These are phyloP conservation scores for Pontoporia blainvillei DNA, from an alignment of 2,113 vertebrate species.

Conservation along the genomic window DNA sequence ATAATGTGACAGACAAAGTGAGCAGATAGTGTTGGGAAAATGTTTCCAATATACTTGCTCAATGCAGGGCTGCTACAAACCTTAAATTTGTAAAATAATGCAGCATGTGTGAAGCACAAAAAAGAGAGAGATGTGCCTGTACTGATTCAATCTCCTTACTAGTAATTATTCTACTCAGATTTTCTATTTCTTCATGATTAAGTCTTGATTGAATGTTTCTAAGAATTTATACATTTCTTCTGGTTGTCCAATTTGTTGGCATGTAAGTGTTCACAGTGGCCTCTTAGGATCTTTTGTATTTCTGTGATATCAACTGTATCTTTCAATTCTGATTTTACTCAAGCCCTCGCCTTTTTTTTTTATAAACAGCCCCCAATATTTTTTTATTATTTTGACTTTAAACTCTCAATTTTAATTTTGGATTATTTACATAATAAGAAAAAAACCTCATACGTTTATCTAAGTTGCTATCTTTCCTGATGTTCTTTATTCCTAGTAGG, in stretches of 20 bases:
- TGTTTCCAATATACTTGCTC: background rate
- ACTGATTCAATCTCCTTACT: background rate
- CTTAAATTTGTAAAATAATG: background rate
- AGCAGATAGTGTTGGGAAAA: background rate
- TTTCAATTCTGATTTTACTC: background rate
- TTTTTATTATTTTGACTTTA: background rate
- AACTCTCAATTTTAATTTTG: background rate
- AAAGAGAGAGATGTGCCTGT: background rate
- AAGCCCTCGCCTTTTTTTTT: background rate
- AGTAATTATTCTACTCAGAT: background rate
- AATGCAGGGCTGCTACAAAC: background rate
- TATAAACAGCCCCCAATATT: background rate
- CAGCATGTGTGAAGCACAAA: background rate
- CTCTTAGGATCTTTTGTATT: background rate
- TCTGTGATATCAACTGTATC: background rate
- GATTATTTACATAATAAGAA: background rate
- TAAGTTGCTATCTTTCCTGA: background rate
- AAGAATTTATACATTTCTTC: background rate
- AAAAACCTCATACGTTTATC: background rate
- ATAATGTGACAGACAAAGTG: background rate
- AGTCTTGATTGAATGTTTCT: background rate
- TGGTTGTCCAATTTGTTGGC: background rate
- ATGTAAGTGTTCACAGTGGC: background rate
- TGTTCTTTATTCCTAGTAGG: background rate
- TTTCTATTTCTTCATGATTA: background rate